These are phyloP conservation scores for Smithornis capensis DNA, from an alignment of 2,113 vertebrate genomes.

Conservation along the genomic window DNA sequence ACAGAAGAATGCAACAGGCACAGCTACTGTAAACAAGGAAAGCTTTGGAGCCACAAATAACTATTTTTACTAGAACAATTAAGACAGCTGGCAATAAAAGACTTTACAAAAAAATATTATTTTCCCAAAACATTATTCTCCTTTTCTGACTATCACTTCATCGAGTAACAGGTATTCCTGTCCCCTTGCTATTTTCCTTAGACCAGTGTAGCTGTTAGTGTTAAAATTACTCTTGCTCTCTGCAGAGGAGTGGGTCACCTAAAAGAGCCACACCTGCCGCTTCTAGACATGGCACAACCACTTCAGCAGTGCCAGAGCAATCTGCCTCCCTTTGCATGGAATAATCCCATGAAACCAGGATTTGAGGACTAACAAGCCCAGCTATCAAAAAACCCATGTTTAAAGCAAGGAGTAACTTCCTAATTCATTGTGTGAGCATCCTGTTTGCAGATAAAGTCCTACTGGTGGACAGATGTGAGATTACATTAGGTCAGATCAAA, in stretches of 20 bases:
- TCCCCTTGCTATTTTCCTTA: not conserved
- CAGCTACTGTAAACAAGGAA: not conserved
- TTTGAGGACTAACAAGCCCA: not conserved
- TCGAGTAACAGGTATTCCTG: not conserved
- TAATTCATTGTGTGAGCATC: not conserved
- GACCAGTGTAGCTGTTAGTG: not conserved
- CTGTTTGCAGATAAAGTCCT: not conserved
- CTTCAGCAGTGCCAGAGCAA: not conserved
- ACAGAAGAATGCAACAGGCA: not conserved
- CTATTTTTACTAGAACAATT: not conserved
- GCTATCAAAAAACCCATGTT: not conserved
- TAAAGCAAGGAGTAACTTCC: not conserved
- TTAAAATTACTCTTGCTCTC: not conserved
- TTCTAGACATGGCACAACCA: not conserved
- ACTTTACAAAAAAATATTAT: not conserved
- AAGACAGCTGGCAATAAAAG: not conserved
- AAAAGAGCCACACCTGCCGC: not conserved
- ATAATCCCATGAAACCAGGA: not conserved
- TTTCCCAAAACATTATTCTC: not conserved
- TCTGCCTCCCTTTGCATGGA: not conserved
- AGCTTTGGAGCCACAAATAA: not conserved
- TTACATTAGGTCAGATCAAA: constrained; percentile 25
- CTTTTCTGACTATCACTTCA: not conserved
- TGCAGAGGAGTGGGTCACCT: not conserved
- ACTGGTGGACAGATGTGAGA: not conserved